Evolutionary conservation across 2,113 vertebrate species (phyloP).

Genomic region (Amia ocellicauda): DNA sequence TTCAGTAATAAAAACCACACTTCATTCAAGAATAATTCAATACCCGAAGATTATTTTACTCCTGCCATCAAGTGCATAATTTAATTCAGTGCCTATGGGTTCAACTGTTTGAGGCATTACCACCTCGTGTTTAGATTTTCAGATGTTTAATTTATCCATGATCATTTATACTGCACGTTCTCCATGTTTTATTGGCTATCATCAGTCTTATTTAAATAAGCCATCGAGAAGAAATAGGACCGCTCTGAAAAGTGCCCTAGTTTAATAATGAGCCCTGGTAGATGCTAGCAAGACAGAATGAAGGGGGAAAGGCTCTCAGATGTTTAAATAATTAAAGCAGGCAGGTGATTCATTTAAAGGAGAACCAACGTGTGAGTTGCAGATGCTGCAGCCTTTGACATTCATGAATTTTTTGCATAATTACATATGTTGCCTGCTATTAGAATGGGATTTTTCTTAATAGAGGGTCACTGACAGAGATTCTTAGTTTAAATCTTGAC

Average conservation of each 20-base stretch:
- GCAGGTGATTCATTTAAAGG: slow-evolving; percentile 42
- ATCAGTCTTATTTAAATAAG: slow-evolving; percentile 31
- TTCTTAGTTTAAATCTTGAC: not conserved
- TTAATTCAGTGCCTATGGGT: slow-evolving; percentile 28
- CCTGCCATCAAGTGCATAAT: slow-evolving; percentile 20
- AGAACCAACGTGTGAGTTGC: slow-evolving; percentile 30
- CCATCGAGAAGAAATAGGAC: slow-evolving; percentile 16
- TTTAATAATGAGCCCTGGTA: slow-evolving; percentile 32
- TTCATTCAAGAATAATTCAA: slow-evolving; percentile 36
- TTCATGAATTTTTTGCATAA: slow-evolving; percentile 23
- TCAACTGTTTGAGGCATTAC: slow-evolving; percentile 18
- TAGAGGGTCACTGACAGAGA: not conserved
- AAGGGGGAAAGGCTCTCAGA: slow-evolving; percentile 16
- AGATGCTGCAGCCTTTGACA: slow-evolving; percentile 26
- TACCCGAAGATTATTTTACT: slow-evolving; percentile 22
- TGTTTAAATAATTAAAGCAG: slow-evolving; percentile 49
- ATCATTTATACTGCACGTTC: slow-evolving; percentile 25
- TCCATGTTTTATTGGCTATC: slow-evolving; percentile 24
- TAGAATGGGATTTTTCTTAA: slow-evolving; percentile 1
- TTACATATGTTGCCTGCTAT: slow-evolving; percentile 22
- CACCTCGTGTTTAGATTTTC: slow-evolving; percentile 18
- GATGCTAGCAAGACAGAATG: slow-evolving; percentile 31
- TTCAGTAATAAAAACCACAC: slow-evolving; percentile 9
- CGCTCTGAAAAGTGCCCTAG: slow-evolving; percentile 28
- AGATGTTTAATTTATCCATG: slow-evolving; percentile 17